Base-by-base conservation (phyloP, 2,888 invertebrate species). In the Lycophotia porphyrea region DNA sequence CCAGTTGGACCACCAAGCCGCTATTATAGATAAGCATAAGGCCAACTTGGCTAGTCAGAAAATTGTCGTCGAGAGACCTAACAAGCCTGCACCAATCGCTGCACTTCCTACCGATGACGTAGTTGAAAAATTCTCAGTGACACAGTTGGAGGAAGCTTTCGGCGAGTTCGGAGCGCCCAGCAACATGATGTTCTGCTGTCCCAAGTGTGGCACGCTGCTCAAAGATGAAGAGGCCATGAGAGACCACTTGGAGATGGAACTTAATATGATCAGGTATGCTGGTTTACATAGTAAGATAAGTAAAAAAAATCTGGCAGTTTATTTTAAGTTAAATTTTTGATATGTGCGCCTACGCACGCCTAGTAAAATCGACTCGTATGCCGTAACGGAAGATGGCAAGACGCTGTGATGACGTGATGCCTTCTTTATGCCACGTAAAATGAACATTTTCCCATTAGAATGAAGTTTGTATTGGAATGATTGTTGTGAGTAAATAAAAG, bases 251-350 rank as follows among this genome's bases (percentile, higher is more conserved):
- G 95, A 96, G 85, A 91, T 76, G 44, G 96, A 96, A 84, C 85
- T 96, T 58, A 93, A 91, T 58, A 94, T 93, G 85, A 95, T 96
- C 84, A 93, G 96, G 96, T 95, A 88, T 89, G 60, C 36, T 36
- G 9, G 15, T 31, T n/a, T 13, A 24, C 11, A 18, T 21, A 34
- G 31, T 21, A 31, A 49, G 11, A 42, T 34, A 47, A 39, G 21
- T 15, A 58, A 5, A 31, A 5, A 9, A 31, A 31, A 55, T 44
- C 34, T 13, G 4, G 8, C 52, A 15, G 21, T n/a, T 31, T 44
- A 34, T 44, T 42, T 31, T 21, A 3, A 24, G 0, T 13, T 42
- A 8, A 8, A 24, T 47, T 47, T 47, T 47, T 21, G 8, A 47
- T 47, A 47, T 21, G 47, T 0, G 47, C 24, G 8, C 47, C 24